These are phyloP conservation scores for Stigmatopora argus DNA, from an alignment of 2,113 vertebrate species.

Conservation along the genomic window DNA sequence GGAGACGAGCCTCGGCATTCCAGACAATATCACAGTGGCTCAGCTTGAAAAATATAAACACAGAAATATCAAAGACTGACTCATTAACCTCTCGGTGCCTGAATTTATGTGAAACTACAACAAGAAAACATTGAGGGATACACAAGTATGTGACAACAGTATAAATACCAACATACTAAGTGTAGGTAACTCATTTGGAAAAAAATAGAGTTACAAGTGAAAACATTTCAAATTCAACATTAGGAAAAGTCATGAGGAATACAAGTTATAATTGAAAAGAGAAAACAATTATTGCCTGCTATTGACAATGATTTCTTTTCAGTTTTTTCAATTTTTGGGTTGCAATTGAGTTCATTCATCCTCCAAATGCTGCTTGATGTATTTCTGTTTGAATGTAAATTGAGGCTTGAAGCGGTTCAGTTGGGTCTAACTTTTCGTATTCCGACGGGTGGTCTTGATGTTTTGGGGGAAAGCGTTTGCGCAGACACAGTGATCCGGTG, in stretches of 20 bases:
- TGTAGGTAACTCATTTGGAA: too few species aligned
- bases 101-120: conserved; percentile 43
- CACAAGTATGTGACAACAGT: conserved; percentile 17
- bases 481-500: conserved; percentile 34
- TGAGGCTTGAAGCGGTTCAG: conserved; percentile 5
- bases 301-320: too few species aligned
- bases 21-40: conserved; percentile 69
- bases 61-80: conserved; percentile 55
- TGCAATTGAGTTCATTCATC: too few species aligned
- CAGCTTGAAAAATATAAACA: conserved; percentile 63
- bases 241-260: too few species aligned
- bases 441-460: conserved; percentile 34
- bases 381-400: too few species aligned
- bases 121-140: conserved; percentile 46
- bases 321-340: too few species aligned
- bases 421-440: conserved; percentile 1
- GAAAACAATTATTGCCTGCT: too few species aligned
- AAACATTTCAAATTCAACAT: too few species aligned
- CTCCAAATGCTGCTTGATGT: too few species aligned
- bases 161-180: too few species aligned
- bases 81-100: conserved; percentile 53
- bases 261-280: too few species aligned
- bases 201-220: too few species aligned
- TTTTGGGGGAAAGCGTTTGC: neutral
- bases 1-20: conserved; percentile 61